A percentile compares a stretch with the other conserved stretches of the same genome.
Conservation (phyloP, 2,113 vertebrate species). For the Dasyprocta punctata region DNA sequence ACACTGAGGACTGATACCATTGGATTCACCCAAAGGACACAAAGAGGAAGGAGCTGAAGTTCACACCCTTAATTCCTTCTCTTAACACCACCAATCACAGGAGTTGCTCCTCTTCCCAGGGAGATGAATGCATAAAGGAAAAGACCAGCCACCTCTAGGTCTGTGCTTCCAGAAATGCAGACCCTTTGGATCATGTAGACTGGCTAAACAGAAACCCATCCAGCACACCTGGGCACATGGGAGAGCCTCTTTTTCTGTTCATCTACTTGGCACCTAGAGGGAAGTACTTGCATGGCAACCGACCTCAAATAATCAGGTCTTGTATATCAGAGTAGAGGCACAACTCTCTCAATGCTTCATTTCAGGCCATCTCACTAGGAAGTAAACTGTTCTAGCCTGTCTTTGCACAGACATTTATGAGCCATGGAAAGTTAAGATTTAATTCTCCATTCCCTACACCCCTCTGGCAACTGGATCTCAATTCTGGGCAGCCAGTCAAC, state of each 20-base stretch:
- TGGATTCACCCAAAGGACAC: not conserved
- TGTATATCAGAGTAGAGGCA: not conserved
- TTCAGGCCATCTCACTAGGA: not conserved
- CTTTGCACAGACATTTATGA: not conserved
- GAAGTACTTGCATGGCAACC: not conserved
- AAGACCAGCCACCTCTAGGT: rapidly evolving
- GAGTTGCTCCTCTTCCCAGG: not conserved
- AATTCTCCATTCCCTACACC: conserved; percentile 18
- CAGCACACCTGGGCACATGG: rapidly evolving
- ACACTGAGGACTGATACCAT: not conserved
- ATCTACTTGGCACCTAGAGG: not conserved
- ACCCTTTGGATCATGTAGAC: not conserved
- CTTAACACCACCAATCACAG: not conserved
- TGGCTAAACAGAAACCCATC: not conserved
- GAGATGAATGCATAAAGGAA: not conserved
- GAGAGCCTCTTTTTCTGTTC: not conserved
- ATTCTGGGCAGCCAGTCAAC: conserved; percentile 68
- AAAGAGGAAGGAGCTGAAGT: not conserved
- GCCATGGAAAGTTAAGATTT: conserved; percentile 31
- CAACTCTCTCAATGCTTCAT: not conserved
- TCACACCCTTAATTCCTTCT: not conserved
- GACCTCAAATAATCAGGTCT: not conserved
- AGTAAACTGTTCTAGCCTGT: not conserved
- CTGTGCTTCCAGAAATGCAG: not conserved
- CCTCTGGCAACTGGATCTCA: conserved; percentile 65